These are phyloP conservation scores for Myoxocephalus aenaeus DNA, from an alignment of 2,797 vertebrate genomes.

Conservation along the genomic window DNA sequence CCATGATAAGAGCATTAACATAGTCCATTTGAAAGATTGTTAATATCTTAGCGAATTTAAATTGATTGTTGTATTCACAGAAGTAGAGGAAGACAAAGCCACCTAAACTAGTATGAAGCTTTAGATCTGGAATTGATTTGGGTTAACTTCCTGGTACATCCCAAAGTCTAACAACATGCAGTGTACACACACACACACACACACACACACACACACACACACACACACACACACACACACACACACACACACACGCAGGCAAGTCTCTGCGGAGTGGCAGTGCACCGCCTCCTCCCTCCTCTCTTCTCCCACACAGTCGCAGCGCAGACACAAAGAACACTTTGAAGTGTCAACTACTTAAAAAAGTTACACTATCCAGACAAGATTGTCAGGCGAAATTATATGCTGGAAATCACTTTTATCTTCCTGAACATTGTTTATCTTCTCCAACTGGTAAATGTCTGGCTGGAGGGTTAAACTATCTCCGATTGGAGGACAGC, in stretches of 20 bases:
- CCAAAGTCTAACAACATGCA: conserved; percentile 36
- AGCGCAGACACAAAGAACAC: conserved; percentile 59
- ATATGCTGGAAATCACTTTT: conserved; percentile 64
- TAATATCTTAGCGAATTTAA: background rate
- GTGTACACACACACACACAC: conserved; percentile 16
- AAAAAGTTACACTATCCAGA: conserved; percentile 61
- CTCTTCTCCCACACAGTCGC: conserved; percentile 46
- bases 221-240: conserved; percentile 16
- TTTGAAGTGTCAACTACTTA: conserved; percentile 71
- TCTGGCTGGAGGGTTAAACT: conserved; percentile 49
- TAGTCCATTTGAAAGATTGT: conserved; percentile 5
- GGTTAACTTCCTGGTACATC: conserved; percentile 34
- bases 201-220: conserved; percentile 14
- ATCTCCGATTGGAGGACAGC: conserved; percentile 44
- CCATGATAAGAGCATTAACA: conserved; percentile 17
- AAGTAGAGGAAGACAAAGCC: conserved; percentile 1
- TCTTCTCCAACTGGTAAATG: conserved; percentile 55
- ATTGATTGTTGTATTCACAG: conserved; percentile 12
- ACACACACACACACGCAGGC: conserved; percentile 22
- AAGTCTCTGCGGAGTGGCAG: conserved; percentile 51
- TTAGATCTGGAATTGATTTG: conserved; percentile 20
- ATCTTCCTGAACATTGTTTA: conserved; percentile 61
- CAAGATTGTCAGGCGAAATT: conserved; percentile 60
- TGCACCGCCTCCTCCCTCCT: conserved; percentile 44
- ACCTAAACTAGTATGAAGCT: background rate